phyloP scores from a whole-genome alignment of 1,140 invertebrate species.

The Caenorhabditis inopinata region DNA sequence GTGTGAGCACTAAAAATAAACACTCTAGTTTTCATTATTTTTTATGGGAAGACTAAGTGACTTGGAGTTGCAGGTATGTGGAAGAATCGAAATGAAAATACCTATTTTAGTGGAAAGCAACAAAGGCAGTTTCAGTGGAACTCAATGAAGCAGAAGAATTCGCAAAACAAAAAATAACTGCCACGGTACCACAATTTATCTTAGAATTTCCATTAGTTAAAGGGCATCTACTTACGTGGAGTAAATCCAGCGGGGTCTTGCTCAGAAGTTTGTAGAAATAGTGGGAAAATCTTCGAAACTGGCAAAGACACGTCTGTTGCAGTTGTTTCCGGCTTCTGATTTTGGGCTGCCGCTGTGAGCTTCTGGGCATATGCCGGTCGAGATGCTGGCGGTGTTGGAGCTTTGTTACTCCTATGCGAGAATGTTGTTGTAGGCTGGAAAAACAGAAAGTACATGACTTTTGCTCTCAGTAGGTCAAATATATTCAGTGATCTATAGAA shows the following conservation, averaged over 20 bases:
- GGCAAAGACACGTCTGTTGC: neutral
- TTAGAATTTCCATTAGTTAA: too few species aligned
- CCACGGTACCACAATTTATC: too few species aligned
- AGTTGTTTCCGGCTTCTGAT: neutral
- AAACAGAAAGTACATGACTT: too few species aligned
- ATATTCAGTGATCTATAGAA: too few species aligned
- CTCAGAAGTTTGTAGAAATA: neutral
- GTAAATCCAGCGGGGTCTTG: conserved; percentile 9
- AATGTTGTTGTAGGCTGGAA: neutral
- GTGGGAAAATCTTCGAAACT: neutral
- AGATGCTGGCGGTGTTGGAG: neutral
- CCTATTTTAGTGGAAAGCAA: too few species aligned
- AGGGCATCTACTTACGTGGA: neutral
- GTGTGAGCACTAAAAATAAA: conserved; percentile 37
- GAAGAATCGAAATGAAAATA: too few species aligned
- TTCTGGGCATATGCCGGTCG: neutral
- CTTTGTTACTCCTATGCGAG: neutral
- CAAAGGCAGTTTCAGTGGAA: too few species aligned
- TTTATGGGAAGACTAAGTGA: too few species aligned
- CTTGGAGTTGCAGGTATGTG: too few species aligned
- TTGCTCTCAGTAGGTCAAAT: too few species aligned
- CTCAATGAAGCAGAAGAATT: too few species aligned
- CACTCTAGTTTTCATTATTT: neutral
- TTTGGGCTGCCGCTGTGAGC: neutral
- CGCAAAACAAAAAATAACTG: too few species aligned